Conservation (phyloP, 1,140 invertebrate genomes). For the Drosophila fuyamai region DNA sequence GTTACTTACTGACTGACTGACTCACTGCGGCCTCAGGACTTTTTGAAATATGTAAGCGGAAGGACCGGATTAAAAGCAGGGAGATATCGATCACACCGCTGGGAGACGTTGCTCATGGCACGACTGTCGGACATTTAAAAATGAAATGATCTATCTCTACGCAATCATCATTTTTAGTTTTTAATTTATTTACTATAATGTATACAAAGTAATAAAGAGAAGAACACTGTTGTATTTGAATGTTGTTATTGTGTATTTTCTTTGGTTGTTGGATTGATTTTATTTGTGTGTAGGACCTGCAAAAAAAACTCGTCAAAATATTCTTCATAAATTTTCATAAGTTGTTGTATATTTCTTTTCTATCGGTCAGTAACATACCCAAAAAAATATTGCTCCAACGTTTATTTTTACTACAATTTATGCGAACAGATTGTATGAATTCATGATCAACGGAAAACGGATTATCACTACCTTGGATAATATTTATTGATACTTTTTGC, state of each 20-base stretch:
- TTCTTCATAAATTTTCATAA: not conserved
- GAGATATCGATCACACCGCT: conserved; percentile 13
- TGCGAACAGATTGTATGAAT: not conserved
- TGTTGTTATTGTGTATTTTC: not conserved
- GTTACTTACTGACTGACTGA: conserved; percentile 49
- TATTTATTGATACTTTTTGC: conserved; percentile 4
- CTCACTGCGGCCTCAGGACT: conserved; percentile 26
- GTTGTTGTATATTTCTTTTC: no score
- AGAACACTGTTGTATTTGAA: no score
- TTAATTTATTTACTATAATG: no score
- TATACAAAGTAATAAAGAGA: no score
- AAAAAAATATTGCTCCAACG: no score
- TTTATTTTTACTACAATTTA: conserved; percentile 1
- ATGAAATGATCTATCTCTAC: not conserved
- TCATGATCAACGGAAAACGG: not conserved
- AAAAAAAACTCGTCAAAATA: no score
- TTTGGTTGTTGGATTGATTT: not conserved
- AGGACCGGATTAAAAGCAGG: not conserved
- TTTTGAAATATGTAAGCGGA: conserved; percentile 26
- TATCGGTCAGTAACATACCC: not conserved
- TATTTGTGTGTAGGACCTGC: not conserved
- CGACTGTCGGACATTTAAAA: conserved; percentile 6
- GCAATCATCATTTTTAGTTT: no score
- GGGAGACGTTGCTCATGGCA: not conserved
- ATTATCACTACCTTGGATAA: not conserved